Evolutionary conservation across 2,888 invertebrate genomes (phyloP).

Genomic region (Anaspis maculata): DNA sequence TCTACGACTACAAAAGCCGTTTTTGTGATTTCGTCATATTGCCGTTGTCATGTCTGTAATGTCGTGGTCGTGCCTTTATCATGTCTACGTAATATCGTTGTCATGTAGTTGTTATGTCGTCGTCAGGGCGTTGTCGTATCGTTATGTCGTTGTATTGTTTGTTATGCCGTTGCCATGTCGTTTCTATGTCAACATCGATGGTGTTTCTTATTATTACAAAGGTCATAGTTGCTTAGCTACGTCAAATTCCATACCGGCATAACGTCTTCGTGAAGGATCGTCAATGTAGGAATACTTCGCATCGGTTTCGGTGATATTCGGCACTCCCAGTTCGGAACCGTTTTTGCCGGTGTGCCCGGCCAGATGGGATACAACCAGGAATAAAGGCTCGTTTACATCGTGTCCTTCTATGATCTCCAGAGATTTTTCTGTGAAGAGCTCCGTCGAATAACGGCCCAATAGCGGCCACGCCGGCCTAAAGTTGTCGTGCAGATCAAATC

Average conservation of each 20-base stretch:
- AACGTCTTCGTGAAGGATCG: slow-evolving; percentile 55
- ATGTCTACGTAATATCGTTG: too few relatives aligned
- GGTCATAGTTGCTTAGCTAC: not conserved
- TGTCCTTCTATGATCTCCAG: slow-evolving; percentile 53
- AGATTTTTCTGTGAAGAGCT: slow-evolving; percentile 59
- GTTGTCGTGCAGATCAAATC: slow-evolving; percentile 43
- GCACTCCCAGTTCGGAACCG: slow-evolving; percentile 61
- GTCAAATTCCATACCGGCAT: slow-evolving; percentile 56
- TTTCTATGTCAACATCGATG: not conserved
- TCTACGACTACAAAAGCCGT: too few relatives aligned
- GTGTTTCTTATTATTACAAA: not conserved
- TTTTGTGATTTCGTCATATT: too few relatives aligned
- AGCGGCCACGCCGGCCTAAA: slow-evolving; percentile 42
- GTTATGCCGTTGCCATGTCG: not conserved
- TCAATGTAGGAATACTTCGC: slow-evolving; percentile 58
- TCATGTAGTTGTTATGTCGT: too few relatives aligned
- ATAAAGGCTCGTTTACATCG: slow-evolving; percentile 54
- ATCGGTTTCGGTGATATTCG: slow-evolving; percentile 49
- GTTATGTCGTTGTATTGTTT: not conserved
- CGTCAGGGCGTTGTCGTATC: too few relatives aligned
- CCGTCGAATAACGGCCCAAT: slow-evolving; percentile 57
- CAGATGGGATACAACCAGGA: slow-evolving; percentile 67
- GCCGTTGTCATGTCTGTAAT: too few relatives aligned
- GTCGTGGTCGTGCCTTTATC: too few relatives aligned
- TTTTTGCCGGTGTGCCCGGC: slow-evolving; percentile 51